Base-by-base conservation (phyloP, 2,113 vertebrate genomes). In the Taurulus bubalis region DNA sequence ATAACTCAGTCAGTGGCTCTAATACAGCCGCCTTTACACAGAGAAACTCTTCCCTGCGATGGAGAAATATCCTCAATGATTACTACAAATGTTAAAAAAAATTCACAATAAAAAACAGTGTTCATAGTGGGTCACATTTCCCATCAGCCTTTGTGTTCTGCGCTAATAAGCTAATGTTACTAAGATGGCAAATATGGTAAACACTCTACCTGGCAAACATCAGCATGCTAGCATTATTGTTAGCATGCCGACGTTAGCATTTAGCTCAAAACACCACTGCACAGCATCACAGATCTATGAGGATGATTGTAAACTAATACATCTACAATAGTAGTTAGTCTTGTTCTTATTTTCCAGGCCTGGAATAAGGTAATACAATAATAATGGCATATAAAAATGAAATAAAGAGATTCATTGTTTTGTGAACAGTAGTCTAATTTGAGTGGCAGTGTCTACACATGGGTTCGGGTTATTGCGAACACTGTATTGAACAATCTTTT, bases 1-100 rank as follows among this genome's bases (percentile, higher is more conserved):
- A 14, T 64, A 72, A 83, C 24, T 80, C 26, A 67, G 20, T 79
- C 36, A 79, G 38, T 38, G 45, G 24, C 55, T 77, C 40, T 4
- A 47, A 82, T 45, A 53, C 24, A 66, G 26, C 63, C 16, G n/a
- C 59, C 5, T 71, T 63, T 55, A n/a, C 26, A 47, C 12, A 53
- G 62, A 42, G 18, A 58, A 62, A 40, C 2, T 84, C n/a, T 70
- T 75, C 11, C 42, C 45, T 59, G 0, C 40, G 26, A 20, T 55
- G 36, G 16, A n/a, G n/a, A 56, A 62, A 70, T 65, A 83, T 56
- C 51, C 28, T 63, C 16, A 51, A 47, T 34, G 32, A 73, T 42
- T 26, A 38, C 3, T 28, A 6, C 38, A 74, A 51, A 67, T 10
- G n/a, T 40, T 8, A 36, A 28, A 15, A n/a, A n/a, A n/a, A n/a